phyloP scores from a whole-genome alignment of 2,797 vertebrate genomes.

The Lophotriccus pileatus region DNA sequence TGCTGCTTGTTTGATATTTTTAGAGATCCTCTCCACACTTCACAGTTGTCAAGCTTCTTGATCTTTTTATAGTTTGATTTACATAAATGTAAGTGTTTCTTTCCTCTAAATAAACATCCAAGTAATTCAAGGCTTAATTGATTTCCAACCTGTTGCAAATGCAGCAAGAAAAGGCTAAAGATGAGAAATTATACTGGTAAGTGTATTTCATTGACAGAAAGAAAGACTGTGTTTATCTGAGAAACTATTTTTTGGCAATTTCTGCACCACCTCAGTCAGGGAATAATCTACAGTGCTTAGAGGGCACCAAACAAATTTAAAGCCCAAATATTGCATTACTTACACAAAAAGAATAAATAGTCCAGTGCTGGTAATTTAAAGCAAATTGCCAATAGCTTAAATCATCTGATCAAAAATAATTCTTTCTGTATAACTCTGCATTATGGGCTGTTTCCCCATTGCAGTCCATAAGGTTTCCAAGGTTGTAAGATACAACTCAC shows the following conservation, averaged over 20 bases:
- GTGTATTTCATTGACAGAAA: neutral
- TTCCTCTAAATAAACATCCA: constrained; percentile 14
- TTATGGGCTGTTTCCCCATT: neutral
- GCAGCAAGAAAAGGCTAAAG: neutral
- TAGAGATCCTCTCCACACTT: neutral
- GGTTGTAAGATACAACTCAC: neutral
- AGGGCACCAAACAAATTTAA: neutral
- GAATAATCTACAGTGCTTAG: neutral
- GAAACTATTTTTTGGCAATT: neutral
- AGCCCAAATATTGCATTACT: neutral
- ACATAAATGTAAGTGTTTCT: constrained; percentile 12
- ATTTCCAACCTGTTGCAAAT: neutral
- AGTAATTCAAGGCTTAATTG: neutral
- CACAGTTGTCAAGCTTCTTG: neutral
- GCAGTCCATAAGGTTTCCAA: neutral
- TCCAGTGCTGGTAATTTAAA: neutral
- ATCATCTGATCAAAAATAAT: neutral
- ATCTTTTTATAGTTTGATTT: constrained; percentile 42
- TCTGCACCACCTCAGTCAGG: neutral
- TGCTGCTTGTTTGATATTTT: neutral
- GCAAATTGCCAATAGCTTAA: constrained; percentile 14
- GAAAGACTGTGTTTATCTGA: neutral
- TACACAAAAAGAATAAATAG: neutral
- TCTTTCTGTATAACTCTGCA: neutral
- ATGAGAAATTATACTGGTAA: neutral